Evolutionary conservation across 2,888 invertebrate species (phyloP).

Genomic region (Orthosia gothica): DNA sequence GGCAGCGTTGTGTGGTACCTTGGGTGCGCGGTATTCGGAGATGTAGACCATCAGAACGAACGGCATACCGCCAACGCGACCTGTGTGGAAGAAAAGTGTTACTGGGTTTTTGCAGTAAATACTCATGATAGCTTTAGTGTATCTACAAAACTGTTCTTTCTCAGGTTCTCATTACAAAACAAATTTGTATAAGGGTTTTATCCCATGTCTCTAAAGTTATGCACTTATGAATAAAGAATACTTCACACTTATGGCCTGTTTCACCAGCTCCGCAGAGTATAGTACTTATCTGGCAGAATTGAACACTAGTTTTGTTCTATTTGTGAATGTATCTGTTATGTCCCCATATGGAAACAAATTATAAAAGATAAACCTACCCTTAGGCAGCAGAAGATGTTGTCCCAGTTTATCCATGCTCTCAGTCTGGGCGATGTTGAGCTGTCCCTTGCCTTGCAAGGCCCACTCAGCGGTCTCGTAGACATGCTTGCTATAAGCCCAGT

Average conservation of each 20-base stretch:
- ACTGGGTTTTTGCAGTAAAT: background rate
- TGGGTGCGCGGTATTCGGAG: conserved; percentile 87
- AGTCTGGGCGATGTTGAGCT: conserved; percentile 85
- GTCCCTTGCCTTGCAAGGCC: conserved; percentile 86
- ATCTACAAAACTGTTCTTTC: background rate
- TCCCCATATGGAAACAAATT: background rate
- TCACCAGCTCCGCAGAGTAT: background rate
- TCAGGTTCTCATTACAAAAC: too few relatives aligned
- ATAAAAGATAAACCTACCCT: conserved; percentile 82
- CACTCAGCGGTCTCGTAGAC: conserved; percentile 87
- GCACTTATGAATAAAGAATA: background rate
- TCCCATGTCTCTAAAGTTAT: too few relatives aligned
- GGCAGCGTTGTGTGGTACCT: conserved; percentile 80
- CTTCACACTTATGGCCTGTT: background rate
- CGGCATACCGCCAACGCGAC: conserved; percentile 90
- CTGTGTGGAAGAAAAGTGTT: conserved; percentile 65
- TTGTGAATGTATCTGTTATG: too few relatives aligned
- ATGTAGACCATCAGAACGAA: conserved; percentile 92
- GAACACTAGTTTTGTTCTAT: background rate
- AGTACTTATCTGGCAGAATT: background rate
- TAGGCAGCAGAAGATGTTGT: conserved; percentile 92
- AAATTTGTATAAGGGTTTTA: background rate
- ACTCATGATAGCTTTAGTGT: background rate
- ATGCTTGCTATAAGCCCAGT: conserved; percentile 86
- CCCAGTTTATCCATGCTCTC: conserved; percentile 92